These are phyloP conservation scores for Lagodon rhomboides DNA, from an alignment of 2,797 vertebrate species.

Conservation along the genomic window DNA sequence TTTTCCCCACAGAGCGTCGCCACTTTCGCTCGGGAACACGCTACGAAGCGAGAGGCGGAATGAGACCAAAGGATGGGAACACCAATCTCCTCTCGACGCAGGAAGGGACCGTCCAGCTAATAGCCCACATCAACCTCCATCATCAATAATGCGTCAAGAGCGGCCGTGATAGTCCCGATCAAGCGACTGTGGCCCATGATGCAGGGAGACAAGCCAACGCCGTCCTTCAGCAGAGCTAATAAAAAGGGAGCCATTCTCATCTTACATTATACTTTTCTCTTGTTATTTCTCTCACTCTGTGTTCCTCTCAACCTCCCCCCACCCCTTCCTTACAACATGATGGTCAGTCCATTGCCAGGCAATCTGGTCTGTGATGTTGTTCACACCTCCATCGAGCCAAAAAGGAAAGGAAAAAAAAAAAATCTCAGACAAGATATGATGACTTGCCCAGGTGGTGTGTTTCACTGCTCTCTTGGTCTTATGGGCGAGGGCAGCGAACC, in stretches of 20 bases:
- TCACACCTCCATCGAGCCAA: conserved; percentile 85
- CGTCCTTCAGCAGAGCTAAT: conserved; percentile 29
- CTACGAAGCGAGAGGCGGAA: conserved; percentile 68
- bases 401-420: conserved; percentile 62
- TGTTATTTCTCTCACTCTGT: conserved; percentile 75
- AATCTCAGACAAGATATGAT: conserved; percentile 80
- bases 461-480: conserved; percentile 77
- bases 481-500: conserved; percentile 70
- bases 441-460: conserved; percentile 81
- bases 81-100: conserved; percentile 59
- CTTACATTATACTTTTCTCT: conserved; percentile 74
- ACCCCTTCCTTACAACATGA: conserved; percentile 83
- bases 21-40: conserved; percentile 69
- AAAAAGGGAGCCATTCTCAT: conserved; percentile 58
- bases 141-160: conserved; percentile 61
- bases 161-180: conserved; percentile 47
- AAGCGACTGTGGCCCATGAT: conserved; percentile 56
- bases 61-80: conserved; percentile 76
- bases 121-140: conserved; percentile 75
- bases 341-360: conserved; percentile 89
- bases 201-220: conserved; percentile 64
- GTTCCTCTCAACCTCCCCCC: conserved; percentile 75
- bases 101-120: conserved; percentile 71
- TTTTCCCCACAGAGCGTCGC: conserved; percentile 69
- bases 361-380: conserved; percentile 89